Evolutionary conservation across 2,113 vertebrate species (phyloP).

Genomic region (Colaptes auratus): DNA sequence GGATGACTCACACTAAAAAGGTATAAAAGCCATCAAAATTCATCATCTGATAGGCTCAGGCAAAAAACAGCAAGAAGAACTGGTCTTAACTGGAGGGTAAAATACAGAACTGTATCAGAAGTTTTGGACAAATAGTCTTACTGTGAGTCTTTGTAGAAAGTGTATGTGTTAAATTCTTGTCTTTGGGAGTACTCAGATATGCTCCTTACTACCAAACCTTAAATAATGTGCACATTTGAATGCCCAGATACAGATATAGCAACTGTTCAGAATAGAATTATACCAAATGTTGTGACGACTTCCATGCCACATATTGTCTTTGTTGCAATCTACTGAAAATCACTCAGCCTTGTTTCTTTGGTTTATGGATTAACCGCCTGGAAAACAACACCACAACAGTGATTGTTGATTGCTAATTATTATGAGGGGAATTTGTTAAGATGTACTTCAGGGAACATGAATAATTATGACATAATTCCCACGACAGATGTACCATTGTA

Average conservation of each 20-base stretch:
- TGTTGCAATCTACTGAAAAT: neutral
- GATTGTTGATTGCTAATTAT: conserved; percentile 14
- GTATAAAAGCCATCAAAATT: neutral
- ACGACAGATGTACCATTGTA: neutral
- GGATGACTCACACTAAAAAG: neutral
- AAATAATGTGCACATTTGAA: neutral
- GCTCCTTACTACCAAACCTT: neutral
- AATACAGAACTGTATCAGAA: neutral
- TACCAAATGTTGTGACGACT: neutral
- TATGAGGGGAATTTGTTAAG: conserved; percentile 31
- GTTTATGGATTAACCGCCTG: neutral
- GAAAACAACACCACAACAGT: neutral
- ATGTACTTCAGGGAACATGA: neutral
- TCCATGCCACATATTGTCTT: neutral
- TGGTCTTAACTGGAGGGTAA: neutral
- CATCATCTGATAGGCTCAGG: neutral
- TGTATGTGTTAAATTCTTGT: neutral
- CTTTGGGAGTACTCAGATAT: neutral
- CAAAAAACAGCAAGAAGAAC: neutral
- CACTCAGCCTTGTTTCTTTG: neutral
- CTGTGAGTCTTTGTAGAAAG: neutral
- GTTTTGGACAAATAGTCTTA: neutral
- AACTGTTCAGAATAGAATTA: neutral
- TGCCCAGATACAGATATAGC: neutral
- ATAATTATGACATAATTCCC: conserved; percentile 33